Evolutionary conservation across 2,113 vertebrate species (phyloP).

Genomic region (Albula goreensis): DNA sequence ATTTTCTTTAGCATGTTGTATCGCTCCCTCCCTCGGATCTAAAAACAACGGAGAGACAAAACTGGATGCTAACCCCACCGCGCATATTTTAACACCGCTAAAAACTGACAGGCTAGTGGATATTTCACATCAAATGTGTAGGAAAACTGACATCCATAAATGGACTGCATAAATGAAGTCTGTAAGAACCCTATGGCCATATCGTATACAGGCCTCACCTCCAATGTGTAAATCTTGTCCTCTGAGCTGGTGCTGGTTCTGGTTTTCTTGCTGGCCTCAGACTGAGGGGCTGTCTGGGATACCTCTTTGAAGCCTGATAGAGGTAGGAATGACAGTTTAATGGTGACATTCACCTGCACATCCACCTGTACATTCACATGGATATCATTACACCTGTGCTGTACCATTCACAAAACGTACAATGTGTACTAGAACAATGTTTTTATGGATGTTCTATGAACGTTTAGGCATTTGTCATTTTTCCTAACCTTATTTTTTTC

Average conservation of each 20-base stretch:
- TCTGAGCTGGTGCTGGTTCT: slow-evolving; percentile 55
- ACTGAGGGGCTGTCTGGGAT: background rate
- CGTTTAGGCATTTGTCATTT: too few relatives aligned
- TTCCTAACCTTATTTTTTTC: too few relatives aligned
- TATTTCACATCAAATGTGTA: too few relatives aligned
- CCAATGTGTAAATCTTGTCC: slow-evolving; percentile 55
- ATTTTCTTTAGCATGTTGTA: slow-evolving; percentile 67
- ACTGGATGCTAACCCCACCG: background rate
- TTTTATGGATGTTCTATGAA: too few relatives aligned
- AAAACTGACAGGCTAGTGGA: too few relatives aligned
- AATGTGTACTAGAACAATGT: too few relatives aligned
- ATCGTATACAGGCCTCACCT: slow-evolving; percentile 36
- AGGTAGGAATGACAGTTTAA: background rate
- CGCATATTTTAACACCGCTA: background rate
- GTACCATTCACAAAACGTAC: too few relatives aligned
- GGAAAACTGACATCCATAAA: too few relatives aligned
- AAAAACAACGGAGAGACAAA: background rate
- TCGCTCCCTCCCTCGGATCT: slow-evolving; percentile 66
- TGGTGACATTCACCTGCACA: background rate
- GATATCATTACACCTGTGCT: too few relatives aligned
- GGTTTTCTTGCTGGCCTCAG: slow-evolving; percentile 44
- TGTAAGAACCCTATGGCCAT: background rate
- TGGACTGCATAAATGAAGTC: too few relatives aligned
- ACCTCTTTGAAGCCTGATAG: slow-evolving; percentile 35
- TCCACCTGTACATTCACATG: too few relatives aligned